Evolutionary conservation across 1,140 invertebrate genomes (phyloP), one percentile per base, ranked within the genome.

Genomic region (Drosophila nebulosa): DNA sequence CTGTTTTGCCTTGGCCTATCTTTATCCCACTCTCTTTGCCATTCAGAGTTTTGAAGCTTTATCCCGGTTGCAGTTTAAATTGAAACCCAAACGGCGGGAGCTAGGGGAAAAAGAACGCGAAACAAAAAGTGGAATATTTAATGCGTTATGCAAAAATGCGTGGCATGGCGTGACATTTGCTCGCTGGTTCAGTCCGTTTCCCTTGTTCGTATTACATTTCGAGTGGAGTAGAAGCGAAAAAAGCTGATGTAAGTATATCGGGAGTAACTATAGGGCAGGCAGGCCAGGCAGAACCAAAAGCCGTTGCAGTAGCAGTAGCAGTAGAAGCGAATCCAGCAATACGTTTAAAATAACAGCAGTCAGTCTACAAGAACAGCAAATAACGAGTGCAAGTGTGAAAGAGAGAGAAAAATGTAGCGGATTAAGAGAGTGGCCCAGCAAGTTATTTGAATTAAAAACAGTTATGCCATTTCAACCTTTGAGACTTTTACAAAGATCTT

Each of bases 71-170:
- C 78, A 75, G 83, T 72, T 86, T 86, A 86, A 86, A 81, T 88
- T 88, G 78, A 86, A 86, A 88, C 74, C 75, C 74, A 74, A 74
- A 78, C 72, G 66, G 52, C 50, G 16, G 52, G 12, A 65, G 62
- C 53, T 18, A 30, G 14, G 52, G n/a, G 52, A 9, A 18, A 56
- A 57, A 59, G 57, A 68, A 67, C 74, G 67, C 64, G 67, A 71
- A 86, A 64, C 74, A 84, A 84, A 86, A 86, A 88, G 78, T 81
- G 78, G 83, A 86, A 86, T 86, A 78, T 75, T 86, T 86, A 88
- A 86, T 86, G 83, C 69, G 81, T 86, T 86, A 86, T 86, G 81
- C 81, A 86, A 86, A 86, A 86, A 86, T 86, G 74, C 78, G 67
- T 86, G 71, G 65, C 72, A 59, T 80, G 75, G 63, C 68, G 63